phyloP scores from a whole-genome alignment of 2,113 vertebrate species.

The Scortum barcoo region DNA sequence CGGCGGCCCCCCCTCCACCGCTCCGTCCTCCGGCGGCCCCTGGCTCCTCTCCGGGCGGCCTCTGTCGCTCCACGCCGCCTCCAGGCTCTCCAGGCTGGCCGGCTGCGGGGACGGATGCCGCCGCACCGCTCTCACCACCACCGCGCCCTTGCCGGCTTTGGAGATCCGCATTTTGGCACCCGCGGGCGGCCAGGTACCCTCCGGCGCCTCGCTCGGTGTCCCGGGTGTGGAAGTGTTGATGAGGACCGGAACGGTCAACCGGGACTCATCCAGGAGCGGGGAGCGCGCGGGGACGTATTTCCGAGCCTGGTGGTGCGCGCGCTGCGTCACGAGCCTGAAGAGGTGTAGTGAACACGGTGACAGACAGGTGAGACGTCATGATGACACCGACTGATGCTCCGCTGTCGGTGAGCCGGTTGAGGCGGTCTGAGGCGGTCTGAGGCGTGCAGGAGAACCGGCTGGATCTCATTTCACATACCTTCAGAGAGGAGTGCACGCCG shows the following conservation, averaged over 20 bases:
- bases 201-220: background rate
- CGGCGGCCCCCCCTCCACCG: constrained; percentile 47
- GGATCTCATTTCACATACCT: constrained; percentile 65
- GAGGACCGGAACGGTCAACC: constrained; percentile 38
- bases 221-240: constrained; percentile 16
- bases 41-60: background rate
- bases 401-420: constrained; percentile 67
- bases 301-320: constrained; percentile 62
- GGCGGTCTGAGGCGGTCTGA: constrained; percentile 66
- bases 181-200: constrained; percentile 62
- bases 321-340: accelerated
- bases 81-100: constrained; percentile 84
- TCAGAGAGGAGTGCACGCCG: background rate
- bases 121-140: constrained; percentile 64
- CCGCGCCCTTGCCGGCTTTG: constrained; percentile 71
- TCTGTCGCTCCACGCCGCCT: constrained; percentile 62
- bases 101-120: constrained; percentile 76
- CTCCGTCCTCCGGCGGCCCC: constrained; percentile 11
- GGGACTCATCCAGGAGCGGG: constrained; percentile 26
- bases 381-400: background rate
- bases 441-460: constrained; percentile 57
- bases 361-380: constrained; percentile 26
- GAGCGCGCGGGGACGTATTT: constrained; percentile 73
- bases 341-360: background rate
- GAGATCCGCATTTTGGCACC: constrained; percentile 68